These are phyloP conservation scores for Drosophila lacicola DNA, from an alignment of 2,888 invertebrate genomes.

Conservation along the genomic window DNA sequence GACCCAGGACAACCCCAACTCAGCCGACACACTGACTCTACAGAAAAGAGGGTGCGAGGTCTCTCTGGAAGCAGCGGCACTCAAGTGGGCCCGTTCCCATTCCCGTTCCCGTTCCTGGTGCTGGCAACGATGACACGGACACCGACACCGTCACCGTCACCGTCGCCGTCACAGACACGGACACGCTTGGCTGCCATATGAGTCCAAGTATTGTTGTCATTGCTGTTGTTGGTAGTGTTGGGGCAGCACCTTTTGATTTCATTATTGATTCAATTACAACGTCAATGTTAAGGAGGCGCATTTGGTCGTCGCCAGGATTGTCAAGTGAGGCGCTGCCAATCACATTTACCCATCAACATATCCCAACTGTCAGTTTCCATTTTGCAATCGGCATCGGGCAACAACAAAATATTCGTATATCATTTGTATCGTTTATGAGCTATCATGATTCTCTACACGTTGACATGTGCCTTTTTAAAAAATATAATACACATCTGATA, in stretches of 20 bases:
- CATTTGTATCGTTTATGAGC: constrained; percentile 15
- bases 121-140: constrained; percentile 47
- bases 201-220: constrained; percentile 46
- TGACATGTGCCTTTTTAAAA: constrained; percentile 67
- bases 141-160: constrained; percentile 27
- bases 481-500: constrained; percentile 66
- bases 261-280: constrained; percentile 75
- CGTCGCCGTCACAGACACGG: constrained; percentile 28
- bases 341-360: constrained; percentile 35
- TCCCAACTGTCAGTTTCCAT: constrained; percentile 22
- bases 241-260: constrained; percentile 61
- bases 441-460: constrained; percentile 47
- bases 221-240: constrained; percentile 7
- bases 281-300: constrained; percentile 54
- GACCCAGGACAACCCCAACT: constrained; percentile 40
- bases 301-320: constrained; percentile 37
- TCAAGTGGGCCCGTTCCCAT: constrained; percentile 8
- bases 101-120: constrained; percentile 17
- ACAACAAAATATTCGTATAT: background rate
- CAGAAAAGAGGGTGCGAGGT: constrained; percentile 21
- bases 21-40: constrained; percentile 1
- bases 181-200: constrained; percentile 25
- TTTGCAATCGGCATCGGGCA: constrained; percentile 6
- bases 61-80: constrained; percentile 12
- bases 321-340: constrained; percentile 36